phyloP scores from a whole-genome alignment of 2,113 vertebrate species.

The Planiliza haematocheilus region DNA sequence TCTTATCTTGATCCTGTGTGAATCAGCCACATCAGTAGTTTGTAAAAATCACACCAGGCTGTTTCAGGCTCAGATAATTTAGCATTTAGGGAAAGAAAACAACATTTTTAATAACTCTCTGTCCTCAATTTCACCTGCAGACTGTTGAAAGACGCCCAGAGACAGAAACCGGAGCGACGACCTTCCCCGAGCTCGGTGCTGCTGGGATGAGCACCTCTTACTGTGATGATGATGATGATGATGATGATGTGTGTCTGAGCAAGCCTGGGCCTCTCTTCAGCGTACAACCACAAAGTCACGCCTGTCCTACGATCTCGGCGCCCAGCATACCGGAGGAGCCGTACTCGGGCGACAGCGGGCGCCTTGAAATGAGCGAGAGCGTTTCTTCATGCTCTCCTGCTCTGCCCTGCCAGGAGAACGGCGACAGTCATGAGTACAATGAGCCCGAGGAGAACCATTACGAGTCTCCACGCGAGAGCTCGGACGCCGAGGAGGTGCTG shows the following conservation, averaged over 20 bases:
- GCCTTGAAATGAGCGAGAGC: constrained; percentile 59
- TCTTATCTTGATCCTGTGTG: too few relatives aligned
- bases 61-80: too few relatives aligned
- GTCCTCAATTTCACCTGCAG: constrained; percentile 37
- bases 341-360: constrained; percentile 50
- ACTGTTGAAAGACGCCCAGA: constrained; percentile 13
- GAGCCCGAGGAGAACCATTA: constrained; percentile 75
- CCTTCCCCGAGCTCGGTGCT: too few relatives aligned
- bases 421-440: constrained; percentile 18
- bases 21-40: too few relatives aligned
- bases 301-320: not conserved
- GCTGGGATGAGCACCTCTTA: not conserved
- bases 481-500: constrained; percentile 31
- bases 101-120: not conserved
- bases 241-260: constrained; percentile 57
- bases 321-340: not conserved
- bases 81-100: too few relatives aligned
- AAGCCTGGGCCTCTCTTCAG: constrained; percentile 72
- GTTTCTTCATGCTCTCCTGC: constrained; percentile 6
- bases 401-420: constrained; percentile 50
- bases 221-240: too few relatives aligned
- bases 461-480: constrained; percentile 47
- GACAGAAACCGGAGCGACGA: not conserved
- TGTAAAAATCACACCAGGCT: too few relatives aligned
- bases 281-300: constrained; percentile 4